Evolutionary conservation across 2,888 invertebrate genomes (phyloP), one percentile per base, ranked within the genome.

Genomic region (Cheiracanthium punctorium): DNA sequence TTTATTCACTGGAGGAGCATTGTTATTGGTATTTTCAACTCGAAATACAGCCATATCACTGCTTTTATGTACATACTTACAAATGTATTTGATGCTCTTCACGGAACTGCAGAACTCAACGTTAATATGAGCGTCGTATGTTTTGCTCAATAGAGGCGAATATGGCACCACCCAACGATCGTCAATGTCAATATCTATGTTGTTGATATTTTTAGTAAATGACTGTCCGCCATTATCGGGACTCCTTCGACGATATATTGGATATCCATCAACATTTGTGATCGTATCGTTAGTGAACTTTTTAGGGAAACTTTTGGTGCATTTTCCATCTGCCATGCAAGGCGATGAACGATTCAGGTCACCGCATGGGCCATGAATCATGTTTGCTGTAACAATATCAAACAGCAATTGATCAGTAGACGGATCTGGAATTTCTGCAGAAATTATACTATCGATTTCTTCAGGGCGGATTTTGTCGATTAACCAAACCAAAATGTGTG

Each of bases 211-310:
- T 67, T 67, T 67, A 67, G 29, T 67, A 67, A 67, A 67, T 67
- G 67, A 67, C 29, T 67, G 67, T 67, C 67, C 67, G 67, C 67
- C 67, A 67, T 67, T 67, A 67, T 67, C 67, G 67, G 67, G 67
- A 67, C n/a, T 67, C 1, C 67, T 67, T 67, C 67, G 67, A 67
- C 67, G 67, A 67, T 67, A 67, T 67, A 67, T 67, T 67, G 67
- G 67, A 67, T 67, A 67, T 41, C 41, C 24, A 20, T n/a, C n/a
- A n/a, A n/a, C n/a, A n/a, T n/a, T n/a, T n/a, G n/a, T n/a, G n/a
- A n/a, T n/a, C n/a, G n/a, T 64, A n/a, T 64, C 64, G 8, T 64
- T 64, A n/a, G 24, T n/a, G 64, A 64, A 64, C 7, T 64, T n/a
- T 14, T 20, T 14, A 64, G 64, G 64, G 64, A 64, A 64, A n/a